Conservation (phyloP, 2,113 vertebrate genomes). For the Tiliqua scincoides region DNA sequence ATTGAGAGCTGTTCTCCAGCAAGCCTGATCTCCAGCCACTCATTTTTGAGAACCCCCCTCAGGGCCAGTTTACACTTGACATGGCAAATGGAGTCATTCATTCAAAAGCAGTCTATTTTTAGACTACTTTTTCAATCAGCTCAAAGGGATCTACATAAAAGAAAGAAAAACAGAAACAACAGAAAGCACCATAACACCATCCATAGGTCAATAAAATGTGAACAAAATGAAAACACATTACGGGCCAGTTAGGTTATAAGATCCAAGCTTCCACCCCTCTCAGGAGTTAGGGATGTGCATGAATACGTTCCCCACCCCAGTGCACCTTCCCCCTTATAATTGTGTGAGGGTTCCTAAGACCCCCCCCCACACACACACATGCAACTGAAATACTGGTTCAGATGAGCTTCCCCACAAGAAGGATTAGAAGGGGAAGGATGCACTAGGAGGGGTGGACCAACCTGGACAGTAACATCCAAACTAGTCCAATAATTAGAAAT, state of each 20-base stretch:
- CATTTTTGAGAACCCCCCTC: background rate
- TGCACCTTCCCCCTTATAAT: too few relatives aligned
- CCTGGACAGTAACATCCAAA: too few relatives aligned
- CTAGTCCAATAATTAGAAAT: background rate
- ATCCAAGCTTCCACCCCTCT: too few relatives aligned
- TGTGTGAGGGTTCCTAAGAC: too few relatives aligned
- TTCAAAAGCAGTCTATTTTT: background rate
- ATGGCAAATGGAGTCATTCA: background rate
- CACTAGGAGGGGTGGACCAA: too few relatives aligned
- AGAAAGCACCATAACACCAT: background rate
- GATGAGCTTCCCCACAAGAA: too few relatives aligned
- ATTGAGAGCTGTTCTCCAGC: background rate
- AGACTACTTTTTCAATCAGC: background rate
- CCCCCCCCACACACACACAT: too few relatives aligned
- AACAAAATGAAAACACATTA: background rate
- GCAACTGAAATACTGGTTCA: too few relatives aligned
- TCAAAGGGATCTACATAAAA: background rate
- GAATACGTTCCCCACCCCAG: too few relatives aligned
- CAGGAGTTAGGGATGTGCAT: too few relatives aligned
- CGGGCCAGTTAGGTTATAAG: too few relatives aligned
- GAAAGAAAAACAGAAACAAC: background rate
- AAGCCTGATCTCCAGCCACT: background rate
- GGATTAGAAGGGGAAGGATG: too few relatives aligned
- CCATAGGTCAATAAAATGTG: background rate
- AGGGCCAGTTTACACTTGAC: background rate